Percentiles rank a stretch among this genome's conserved stretches.
phyloP scores from a whole-genome alignment of 2,888 invertebrate species.

The Ormyrus thymus region DNA sequence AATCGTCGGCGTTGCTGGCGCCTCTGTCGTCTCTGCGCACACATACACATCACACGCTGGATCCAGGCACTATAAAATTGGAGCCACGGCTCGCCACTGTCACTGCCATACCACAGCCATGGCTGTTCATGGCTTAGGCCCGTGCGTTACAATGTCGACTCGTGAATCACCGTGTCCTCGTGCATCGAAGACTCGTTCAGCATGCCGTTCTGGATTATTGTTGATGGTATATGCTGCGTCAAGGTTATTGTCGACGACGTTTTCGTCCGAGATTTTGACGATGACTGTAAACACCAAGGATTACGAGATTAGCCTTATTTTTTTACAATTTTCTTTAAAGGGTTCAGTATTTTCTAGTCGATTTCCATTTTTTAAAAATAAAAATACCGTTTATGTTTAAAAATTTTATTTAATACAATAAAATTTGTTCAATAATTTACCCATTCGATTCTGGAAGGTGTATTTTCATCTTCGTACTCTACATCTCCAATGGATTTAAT shows the following conservation, averaged over 20 bases:
- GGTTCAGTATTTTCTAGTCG: too few relatives aligned
- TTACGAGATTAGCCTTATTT: too few relatives aligned
- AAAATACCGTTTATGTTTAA: too few relatives aligned
- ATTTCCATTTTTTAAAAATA: too few relatives aligned
- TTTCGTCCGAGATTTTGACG: conserved; percentile 70
- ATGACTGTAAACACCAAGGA: conserved; percentile 63
- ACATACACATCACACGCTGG: conserved; percentile 47
- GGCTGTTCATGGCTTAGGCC: conserved; percentile 63
- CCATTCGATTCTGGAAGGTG: conserved; percentile 70
- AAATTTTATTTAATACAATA: neutral
- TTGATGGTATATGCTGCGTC: conserved; percentile 65
- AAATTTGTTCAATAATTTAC: conserved; percentile 58
- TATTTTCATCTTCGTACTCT: conserved; percentile 61
- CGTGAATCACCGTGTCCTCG: conserved; percentile 70
- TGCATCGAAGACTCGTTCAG: conserved; percentile 59
- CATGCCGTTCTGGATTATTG: conserved; percentile 65
- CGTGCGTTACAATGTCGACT: conserved; percentile 73
- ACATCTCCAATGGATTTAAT: neutral
- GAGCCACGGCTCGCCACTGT: conserved; percentile 30
- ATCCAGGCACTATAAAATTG: conserved; percentile 51
- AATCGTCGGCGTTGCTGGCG: conserved; percentile 9
- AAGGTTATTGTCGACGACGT: conserved; percentile 70
- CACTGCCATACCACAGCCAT: conserved; percentile 19
- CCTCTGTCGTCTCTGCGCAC: conserved; percentile 11
- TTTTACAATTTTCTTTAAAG: too few relatives aligned